Conservation (phyloP, 2,888 invertebrate species). For the Scaeva pyrastri region DNA sequence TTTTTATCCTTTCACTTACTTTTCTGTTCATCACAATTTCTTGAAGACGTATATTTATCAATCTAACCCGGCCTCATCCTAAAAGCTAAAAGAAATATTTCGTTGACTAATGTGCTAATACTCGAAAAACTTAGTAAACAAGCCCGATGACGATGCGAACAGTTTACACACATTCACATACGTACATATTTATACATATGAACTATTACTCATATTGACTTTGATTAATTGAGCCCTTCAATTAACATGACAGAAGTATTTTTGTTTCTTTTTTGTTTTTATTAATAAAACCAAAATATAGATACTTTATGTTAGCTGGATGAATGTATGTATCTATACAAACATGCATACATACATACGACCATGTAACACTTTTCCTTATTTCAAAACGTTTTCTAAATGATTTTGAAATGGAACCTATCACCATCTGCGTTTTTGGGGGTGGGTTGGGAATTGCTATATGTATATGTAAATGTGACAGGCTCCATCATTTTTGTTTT, state of each 20-base stretch:
- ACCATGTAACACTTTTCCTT: conserved; percentile 52
- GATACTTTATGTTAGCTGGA: conserved; percentile 55
- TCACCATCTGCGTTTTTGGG: background rate
- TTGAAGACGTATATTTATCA: background rate
- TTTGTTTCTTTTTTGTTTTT: conserved; percentile 45
- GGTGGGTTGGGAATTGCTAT: background rate
- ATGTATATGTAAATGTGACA: background rate
- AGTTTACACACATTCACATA: conserved; percentile 19
- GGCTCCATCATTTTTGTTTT: background rate
- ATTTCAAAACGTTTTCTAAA: conserved; percentile 11
- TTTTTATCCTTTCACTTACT: background rate
- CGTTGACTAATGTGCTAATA: conserved; percentile 20
- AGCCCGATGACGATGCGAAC: conserved; percentile 39
- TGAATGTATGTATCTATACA: conserved; percentile 7
- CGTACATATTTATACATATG: conserved; percentile 20
- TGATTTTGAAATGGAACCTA: conserved; percentile 41
- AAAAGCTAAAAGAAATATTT: background rate
- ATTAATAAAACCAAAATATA: conserved; percentile 33
- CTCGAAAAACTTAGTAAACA: conserved; percentile 32
- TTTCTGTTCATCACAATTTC: background rate
- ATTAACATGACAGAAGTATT: conserved; percentile 66
- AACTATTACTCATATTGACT: conserved; percentile 72
- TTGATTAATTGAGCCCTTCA: conserved; percentile 72
- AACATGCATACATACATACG: too few relatives aligned
- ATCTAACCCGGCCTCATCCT: background rate